Base-by-base conservation (phyloP, 2,113 vertebrate species). In the Dascyllus trimaculatus region DNA sequence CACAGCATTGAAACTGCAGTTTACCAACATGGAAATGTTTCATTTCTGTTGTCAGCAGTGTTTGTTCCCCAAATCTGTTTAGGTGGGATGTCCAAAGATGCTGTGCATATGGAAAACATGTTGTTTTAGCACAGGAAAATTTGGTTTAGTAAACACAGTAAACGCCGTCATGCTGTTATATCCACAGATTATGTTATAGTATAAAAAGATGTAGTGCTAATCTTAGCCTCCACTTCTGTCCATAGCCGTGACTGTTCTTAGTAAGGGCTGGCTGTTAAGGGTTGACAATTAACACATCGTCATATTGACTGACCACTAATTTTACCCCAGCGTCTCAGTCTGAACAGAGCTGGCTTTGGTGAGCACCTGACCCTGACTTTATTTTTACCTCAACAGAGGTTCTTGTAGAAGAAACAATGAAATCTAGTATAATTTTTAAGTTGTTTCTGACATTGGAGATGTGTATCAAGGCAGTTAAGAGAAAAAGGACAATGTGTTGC, bases 261-360 rank as follows among this genome's bases (percentile, higher is more conserved):
- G 49, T 40, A 48, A 48, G 21, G 6, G 1, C 51, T 78, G 73
- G 71, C 65, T 78, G 46, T 59, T 70, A 71, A 66, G 9, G 15
- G 35, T 51, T 38, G 22, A 38, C 54, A 80, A 85, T 90, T 78
- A 88, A 71, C 79, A 81, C 84, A 69, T 82, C 56, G 69, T 64
- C 61, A 70, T n/a, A 38, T 8, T 15, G 62, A 64, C 70, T 48
- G 17, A 65, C 43, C 52, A 64, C 80, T 74, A 81, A 84, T 84
- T 77, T 74, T 85, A 78, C 60, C 52, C 19, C 14, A 54, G 21
- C 65, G 22, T 74, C 52, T 74, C 11, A 38, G 48, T 32, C 66
- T 61, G 45, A 64, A 7, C 73, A 38, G 59, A 82, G 35, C 71
- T 82, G 64, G 15, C 65, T 76, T 61, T 66, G 18, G 56, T 71